Conservation (phyloP, 1,140 invertebrate species). For the Grapholita molesta region DNA sequence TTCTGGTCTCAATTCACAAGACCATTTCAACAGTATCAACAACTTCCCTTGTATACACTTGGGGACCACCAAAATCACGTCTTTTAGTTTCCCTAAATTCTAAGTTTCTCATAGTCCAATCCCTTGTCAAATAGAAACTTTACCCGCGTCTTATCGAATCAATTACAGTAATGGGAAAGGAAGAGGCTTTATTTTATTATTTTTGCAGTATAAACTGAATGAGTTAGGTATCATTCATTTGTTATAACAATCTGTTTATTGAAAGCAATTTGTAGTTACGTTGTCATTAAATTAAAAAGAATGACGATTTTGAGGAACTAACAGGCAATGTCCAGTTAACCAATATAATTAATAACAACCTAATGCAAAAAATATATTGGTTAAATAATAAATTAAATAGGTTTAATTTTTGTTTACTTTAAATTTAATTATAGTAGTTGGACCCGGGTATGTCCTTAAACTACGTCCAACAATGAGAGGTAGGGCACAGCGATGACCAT, state of each 20-base stretch:
- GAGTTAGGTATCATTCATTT: not conserved
- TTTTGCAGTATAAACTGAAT: conserved; percentile 13
- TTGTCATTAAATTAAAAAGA: too few species aligned
- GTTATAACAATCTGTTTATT: not conserved
- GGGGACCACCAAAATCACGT: conserved; percentile 39
- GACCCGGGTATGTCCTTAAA: too few species aligned
- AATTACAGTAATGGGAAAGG: conserved; percentile 52
- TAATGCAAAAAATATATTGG: too few species aligned
- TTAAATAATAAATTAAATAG: too few species aligned
- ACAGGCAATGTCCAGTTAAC: too few species aligned
- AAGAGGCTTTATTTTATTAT: conserved; percentile 35
- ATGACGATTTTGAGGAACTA: too few species aligned
- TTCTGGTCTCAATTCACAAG: not conserved
- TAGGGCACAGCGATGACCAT: too few species aligned
- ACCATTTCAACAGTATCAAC: conserved; percentile 9
- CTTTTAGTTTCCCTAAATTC: conserved; percentile 54
- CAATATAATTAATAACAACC: too few species aligned
- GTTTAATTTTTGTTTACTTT: too few species aligned
- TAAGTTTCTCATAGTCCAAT: conserved; percentile 55
- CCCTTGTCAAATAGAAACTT: conserved; percentile 70
- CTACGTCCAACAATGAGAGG: too few species aligned
- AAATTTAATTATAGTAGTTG: too few species aligned
- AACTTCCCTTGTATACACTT: conserved; percentile 8
- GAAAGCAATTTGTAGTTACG: not conserved
- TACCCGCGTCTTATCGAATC: conserved; percentile 62